These are phyloP conservation scores for Pachymerium ferrugineum DNA, from an alignment of 2,888 invertebrate species.

Conservation along the genomic window DNA sequence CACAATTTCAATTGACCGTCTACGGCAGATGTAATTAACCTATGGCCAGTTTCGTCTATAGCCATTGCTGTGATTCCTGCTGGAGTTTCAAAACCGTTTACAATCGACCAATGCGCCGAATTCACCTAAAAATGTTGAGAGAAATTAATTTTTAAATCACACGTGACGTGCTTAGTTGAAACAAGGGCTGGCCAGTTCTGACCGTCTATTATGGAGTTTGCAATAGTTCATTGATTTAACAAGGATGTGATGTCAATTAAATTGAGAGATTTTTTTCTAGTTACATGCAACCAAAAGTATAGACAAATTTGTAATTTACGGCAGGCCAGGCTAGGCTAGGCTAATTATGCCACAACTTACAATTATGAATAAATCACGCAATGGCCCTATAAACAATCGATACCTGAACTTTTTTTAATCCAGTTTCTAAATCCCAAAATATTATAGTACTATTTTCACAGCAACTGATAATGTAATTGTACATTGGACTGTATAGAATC, in stretches of 20 bases:
- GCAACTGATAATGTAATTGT: neutral
- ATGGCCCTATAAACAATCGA: no score
- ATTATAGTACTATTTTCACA: neutral
- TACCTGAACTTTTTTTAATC: neutral
- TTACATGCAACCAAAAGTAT: no score
- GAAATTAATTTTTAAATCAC: no score
- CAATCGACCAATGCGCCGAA: neutral
- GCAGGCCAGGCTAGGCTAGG: no score
- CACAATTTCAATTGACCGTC: conserved; percentile 19
- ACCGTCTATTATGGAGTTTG: no score
- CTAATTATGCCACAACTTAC: no score
- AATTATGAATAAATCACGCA: no score
- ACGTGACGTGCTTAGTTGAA: no score
- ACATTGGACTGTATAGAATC: neutral
- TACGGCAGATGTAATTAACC: neutral
- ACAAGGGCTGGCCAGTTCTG: no score
- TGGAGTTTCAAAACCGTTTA: neutral
- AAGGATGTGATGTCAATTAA: neutral
- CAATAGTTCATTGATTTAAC: no score
- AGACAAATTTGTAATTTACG: no score
- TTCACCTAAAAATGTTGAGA: neutral
- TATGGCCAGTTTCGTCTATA: neutral
- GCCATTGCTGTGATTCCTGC: neutral
- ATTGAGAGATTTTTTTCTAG: neutral
- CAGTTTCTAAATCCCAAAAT: conserved; percentile 6